phyloP scores from a whole-genome alignment of 2,888 invertebrate genomes.

The Eupeodes luniger region DNA sequence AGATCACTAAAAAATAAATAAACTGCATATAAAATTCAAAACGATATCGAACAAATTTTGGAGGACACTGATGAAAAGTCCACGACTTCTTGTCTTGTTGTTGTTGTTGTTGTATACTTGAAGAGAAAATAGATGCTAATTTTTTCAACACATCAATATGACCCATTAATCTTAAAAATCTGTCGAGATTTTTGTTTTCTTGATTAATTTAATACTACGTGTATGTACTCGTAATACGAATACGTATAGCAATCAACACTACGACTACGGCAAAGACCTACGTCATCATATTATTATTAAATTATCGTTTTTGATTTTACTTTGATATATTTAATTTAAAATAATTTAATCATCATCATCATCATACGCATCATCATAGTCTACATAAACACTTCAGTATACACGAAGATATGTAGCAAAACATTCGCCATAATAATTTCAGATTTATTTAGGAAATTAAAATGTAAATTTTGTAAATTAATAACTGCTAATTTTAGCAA shows the following conservation, averaged over 20 bases:
- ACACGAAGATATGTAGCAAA: no score
- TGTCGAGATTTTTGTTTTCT: neutral
- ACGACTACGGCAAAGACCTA: neutral
- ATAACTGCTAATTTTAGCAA: slow-evolving; percentile 42
- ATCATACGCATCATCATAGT: no score
- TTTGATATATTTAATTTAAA: slow-evolving; percentile 37
- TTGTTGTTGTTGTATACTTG: neutral
- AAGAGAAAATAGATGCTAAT: slow-evolving; percentile 18
- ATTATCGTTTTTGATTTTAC: slow-evolving; percentile 14
- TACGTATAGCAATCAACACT: neutral
- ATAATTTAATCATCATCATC: slow-evolving; percentile 17
- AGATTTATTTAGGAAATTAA: slow-evolving; percentile 46
- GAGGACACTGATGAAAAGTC: neutral
- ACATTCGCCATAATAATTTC: no score
- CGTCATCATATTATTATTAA: neutral
- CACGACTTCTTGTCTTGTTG: neutral
- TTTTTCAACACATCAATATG: slow-evolving; percentile 4
- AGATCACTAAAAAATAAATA: neutral
- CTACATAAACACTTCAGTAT: no score
- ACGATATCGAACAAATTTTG: neutral
- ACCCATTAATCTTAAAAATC: slow-evolving; percentile 19
- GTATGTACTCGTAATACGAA: neutral
- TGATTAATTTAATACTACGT: neutral
- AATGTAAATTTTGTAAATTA: slow-evolving; percentile 48
- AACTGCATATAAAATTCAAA: slow-evolving; percentile 3